Percentiles rank a stretch among this genome's conserved stretches.
These are phyloP conservation scores for Eristalis pertinax DNA, from an alignment of 2,888 invertebrate genomes.

Conservation along the genomic window DNA sequence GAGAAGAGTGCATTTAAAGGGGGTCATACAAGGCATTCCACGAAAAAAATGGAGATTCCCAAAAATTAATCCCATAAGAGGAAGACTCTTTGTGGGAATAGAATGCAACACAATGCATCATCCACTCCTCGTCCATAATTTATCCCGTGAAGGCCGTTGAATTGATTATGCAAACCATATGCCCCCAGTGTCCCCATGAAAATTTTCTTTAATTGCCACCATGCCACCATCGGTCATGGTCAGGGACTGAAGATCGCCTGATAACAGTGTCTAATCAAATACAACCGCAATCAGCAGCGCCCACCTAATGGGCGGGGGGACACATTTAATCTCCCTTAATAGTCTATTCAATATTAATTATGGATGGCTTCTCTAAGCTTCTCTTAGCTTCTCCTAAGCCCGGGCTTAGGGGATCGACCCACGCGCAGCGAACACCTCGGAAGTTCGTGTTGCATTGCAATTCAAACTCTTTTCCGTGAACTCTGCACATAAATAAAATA, in stretches of 20 bases:
- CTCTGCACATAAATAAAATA: conserved; percentile 18
- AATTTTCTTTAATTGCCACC: neutral
- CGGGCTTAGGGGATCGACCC: neutral
- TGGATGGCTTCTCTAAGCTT: conserved; percentile 31
- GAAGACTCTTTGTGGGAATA: neutral
- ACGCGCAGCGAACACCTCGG: conserved; percentile 19
- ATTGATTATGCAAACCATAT: neutral
- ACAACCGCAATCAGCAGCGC: conserved; percentile 2
- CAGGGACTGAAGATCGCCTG: neutral
- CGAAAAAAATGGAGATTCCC: too few species aligned
- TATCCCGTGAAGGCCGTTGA: neutral
- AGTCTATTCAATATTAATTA: conserved; percentile 51
- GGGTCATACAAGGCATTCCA: neutral
- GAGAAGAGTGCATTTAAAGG: neutral
- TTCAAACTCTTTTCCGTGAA: conserved; percentile 22
- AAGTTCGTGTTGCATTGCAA: conserved; percentile 24
- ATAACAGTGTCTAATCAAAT: conserved; percentile 21
- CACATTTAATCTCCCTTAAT: conserved; percentile 36
- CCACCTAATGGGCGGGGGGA: conserved; percentile 14
- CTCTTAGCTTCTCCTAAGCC: neutral
- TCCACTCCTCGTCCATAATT: neutral
- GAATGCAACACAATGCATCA: neutral
- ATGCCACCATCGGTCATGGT: neutral
- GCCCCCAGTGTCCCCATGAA: neutral
- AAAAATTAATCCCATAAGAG: neutral